Evolutionary conservation across 2,113 vertebrate species (phyloP), one percentile per base, ranked within the genome.

Genomic region (Solea senegalensis): DNA sequence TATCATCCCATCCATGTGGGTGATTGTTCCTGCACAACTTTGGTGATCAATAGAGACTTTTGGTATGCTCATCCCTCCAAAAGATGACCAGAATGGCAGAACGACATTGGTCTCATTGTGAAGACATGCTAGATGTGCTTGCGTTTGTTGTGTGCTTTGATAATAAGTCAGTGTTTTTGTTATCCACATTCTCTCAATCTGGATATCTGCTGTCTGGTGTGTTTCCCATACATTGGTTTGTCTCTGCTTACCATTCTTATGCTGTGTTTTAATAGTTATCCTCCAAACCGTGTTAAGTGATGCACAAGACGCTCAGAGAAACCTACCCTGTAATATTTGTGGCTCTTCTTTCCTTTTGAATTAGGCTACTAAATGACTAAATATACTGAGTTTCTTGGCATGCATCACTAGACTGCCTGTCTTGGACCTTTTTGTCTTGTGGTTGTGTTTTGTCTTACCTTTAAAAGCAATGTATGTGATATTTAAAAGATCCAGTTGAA

Each of bases 21-120:
- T 95, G 93, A 94, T 94, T 94, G 90, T 92, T 96, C 92, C 95
- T 96, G 94, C 87, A 94, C 95, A 94, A 85, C 93, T 87, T 90
- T 90, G 92, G 90, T 94, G 93, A 95, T 94, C 93, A 94, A 87
- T 95, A 96, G 94, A 95, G 92, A 95, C 92, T 68, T 95, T 96
- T 95, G 93, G 93, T 96, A 94, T 92, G 93, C 92, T 93, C 87
- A 92, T 90, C 92, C 90, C 91, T 93, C 90, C 91, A 90, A 90
- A 90, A 92, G 86, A 92, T 74, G 89, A 89, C 85, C 93, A 92
- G 85, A 93, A 89, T 93, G 90, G 91, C 80, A 88, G 82, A 94
- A 76, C 60, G 72, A 49, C 63, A 53, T 76, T 79, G 81, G 72
- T 73, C 69, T 80, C 67, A 54, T 40, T 73, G 83, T 85, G 79